Evolutionary conservation across 2,113 vertebrate genomes (phyloP).

Genomic region (Motacilla alba): DNA sequence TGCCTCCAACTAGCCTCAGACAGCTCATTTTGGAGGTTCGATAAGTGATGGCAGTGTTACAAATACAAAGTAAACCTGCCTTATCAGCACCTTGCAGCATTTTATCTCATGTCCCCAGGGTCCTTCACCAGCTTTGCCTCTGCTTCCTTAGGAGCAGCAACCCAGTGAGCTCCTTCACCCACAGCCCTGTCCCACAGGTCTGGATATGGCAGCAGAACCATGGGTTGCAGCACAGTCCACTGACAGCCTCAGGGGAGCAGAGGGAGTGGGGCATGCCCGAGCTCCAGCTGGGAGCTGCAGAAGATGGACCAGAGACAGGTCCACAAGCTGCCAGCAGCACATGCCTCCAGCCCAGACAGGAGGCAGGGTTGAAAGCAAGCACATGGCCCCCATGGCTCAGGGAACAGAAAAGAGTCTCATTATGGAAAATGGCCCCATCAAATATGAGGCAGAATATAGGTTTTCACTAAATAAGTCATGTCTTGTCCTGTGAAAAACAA

Average conservation of each 20-base stretch:
- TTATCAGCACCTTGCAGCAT: not conserved
- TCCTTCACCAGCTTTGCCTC: not conserved
- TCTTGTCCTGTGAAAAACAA: not conserved
- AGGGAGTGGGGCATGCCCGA: too few species aligned
- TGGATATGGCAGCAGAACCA: not conserved
- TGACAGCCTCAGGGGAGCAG: not conserved
- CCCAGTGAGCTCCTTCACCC: not conserved
- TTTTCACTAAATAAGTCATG: not conserved
- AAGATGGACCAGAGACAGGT: not conserved
- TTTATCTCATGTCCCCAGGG: not conserved
- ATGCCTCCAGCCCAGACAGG: too few species aligned
- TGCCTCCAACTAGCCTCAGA: not conserved
- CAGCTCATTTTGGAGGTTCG: not conserved
- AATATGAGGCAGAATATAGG: not conserved
- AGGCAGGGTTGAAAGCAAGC: accelerated
- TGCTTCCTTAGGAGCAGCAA: not conserved
- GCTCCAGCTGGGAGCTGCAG: not conserved
- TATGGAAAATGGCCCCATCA: not conserved
- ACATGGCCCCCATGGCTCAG: accelerated
- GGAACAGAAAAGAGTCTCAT: not conserved
- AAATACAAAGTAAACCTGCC: not conserved
- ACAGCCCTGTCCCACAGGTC: too few species aligned
- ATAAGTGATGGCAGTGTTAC: accelerated
- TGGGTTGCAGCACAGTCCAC: accelerated
- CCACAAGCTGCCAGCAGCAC: not conserved